Percentiles rank a stretch among this genome's conserved stretches.
These are phyloP conservation scores for Drosophila athabasca DNA, from an alignment of 1,140 invertebrate genomes.

Conservation along the genomic window DNA sequence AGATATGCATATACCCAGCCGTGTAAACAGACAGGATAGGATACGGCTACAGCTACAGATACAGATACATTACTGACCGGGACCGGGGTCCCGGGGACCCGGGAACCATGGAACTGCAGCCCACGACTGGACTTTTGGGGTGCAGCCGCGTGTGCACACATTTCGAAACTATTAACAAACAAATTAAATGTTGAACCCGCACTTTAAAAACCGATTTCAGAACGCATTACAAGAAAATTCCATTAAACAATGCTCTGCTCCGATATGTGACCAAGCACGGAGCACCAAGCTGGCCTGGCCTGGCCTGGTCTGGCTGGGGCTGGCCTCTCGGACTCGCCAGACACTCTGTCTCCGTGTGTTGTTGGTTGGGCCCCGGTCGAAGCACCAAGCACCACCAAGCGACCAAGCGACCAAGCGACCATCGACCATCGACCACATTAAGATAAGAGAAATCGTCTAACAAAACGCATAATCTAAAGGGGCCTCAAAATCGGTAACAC, in stretches of 20 bases:
- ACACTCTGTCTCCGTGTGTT: conserved; percentile 69
- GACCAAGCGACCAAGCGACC: neutral
- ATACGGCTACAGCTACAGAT: conserved; percentile 28
- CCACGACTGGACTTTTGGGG: conserved; percentile 21
- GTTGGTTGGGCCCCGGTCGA: conserved; percentile 4
- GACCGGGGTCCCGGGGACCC: too few relatives aligned
- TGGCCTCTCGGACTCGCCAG: conserved; percentile 35
- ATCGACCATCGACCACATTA: conserved; percentile 53
- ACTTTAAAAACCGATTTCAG: conserved; percentile 82
- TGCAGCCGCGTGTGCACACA: conserved; percentile 56
- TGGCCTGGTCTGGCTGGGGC: neutral
- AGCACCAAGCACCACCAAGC: conserved; percentile 3
- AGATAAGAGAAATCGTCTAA: conserved; percentile 82
- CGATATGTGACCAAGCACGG: conserved; percentile 19
- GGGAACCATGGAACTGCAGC: too few relatives aligned
- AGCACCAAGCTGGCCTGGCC: conserved; percentile 5
- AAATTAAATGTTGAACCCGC: conserved; percentile 82
- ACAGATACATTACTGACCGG: conserved; percentile 2
- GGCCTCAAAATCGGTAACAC: conserved; percentile 73
- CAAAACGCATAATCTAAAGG: conserved; percentile 82
- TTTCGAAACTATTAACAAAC: conserved; percentile 82
- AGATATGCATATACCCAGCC: conserved; percentile 54
- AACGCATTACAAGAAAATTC: conserved; percentile 82
- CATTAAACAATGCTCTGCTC: conserved; percentile 71
- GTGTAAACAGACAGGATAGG: conserved; percentile 56